Evolutionary conservation across 2,113 vertebrate species (phyloP).

Genomic region (Xyliphius kryptos): DNA sequence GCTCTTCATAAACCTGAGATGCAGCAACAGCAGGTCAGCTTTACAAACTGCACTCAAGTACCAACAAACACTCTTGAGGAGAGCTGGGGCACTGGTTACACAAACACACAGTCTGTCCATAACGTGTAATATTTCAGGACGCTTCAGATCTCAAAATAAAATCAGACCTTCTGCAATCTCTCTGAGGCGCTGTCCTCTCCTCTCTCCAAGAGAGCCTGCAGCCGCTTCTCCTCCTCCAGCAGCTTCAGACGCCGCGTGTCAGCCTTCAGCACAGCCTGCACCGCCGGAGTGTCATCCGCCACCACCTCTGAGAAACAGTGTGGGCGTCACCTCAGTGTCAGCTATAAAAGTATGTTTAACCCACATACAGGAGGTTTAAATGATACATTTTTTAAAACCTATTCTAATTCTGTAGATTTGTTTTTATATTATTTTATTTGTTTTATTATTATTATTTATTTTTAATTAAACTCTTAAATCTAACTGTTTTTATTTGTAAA

Average conservation of each 20-base stretch:
- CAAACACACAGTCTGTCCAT: too few species aligned
- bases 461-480: too few species aligned
- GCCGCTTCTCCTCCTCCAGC: constrained; percentile 76
- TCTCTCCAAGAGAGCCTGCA: constrained; percentile 74
- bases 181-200: constrained; percentile 76
- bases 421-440: too few species aligned
- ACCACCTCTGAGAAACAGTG: constrained; percentile 72
- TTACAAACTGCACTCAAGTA: neutral
- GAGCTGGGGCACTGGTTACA: too few species aligned
- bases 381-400: too few species aligned
- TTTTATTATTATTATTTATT: too few species aligned
- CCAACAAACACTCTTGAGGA: too few species aligned
- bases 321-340: neutral
- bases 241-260: constrained; percentile 80
- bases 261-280: constrained; percentile 82
- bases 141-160: too few species aligned
- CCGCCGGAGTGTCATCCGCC: constrained; percentile 81
- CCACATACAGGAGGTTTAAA: too few species aligned
- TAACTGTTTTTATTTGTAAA: too few species aligned
- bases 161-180: constrained; percentile 76
- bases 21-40: neutral
- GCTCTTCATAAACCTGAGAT: constrained; percentile 80
- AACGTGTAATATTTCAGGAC: too few species aligned
- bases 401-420: too few species aligned
- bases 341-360: neutral